Evolutionary conservation across 2,888 invertebrate species (phyloP), one percentile per base, ranked within the genome.

Genomic region (Notocelia uddmanniana): DNA sequence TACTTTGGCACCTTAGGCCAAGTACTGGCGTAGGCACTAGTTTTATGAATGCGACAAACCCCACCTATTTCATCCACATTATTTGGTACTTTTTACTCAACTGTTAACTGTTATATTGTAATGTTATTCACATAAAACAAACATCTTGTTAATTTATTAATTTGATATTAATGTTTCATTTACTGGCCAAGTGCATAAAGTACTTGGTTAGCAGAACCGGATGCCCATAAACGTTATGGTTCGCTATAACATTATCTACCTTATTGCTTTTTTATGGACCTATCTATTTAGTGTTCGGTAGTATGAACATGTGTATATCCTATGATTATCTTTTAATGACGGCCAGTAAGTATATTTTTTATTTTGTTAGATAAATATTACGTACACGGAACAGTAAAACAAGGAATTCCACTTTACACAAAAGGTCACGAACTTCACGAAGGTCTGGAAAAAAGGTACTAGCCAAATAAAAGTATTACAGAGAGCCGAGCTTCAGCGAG

Each of bases 251-350:
- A 45, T 69, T 55, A 55, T 18, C 54, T 45, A n/a, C 34, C 34
- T 69, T 55, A 69, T 69, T 55, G 31, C 55, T 54, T 55, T 69
- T 63, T 63, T 63, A 63, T 69, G 48, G 19, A n/a, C 55, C 37
- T 45, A 31, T 63, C 55, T 55, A 21, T 62, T 63, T 57, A 45
- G 23, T 41, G 59, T 60, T 37, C 13, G 52, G 50, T 37, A 52
- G 52, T 19, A 52, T 19, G n/a, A 60, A 19, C 26, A 54, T 37
- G n/a, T 26, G 26, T 45, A n/a, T 23, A 26, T 8, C 26, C 13
- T 41, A 18, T 26, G 23, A 55, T 55, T 45, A 66, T 52, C 18
- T 48, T 5, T 19, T 11, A 52, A 62, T 18, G 23, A 41, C 26
- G 10, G 26, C 18, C 54, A 23, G 54, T 23, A n/a, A n/a, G 15